phyloP scores from a whole-genome alignment of 2,888 invertebrate species.

The Carterocephalus palaemon region DNA sequence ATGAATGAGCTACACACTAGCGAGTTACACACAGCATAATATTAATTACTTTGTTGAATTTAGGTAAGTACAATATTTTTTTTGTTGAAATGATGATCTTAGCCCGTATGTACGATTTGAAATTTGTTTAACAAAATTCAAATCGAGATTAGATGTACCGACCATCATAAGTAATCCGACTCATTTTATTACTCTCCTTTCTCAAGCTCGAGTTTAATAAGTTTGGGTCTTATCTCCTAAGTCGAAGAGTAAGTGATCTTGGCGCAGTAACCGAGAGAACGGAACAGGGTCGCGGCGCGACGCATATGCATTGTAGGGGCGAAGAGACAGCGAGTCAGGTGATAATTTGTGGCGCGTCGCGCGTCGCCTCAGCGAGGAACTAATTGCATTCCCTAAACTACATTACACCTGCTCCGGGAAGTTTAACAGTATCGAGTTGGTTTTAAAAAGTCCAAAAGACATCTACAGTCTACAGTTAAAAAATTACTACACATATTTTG shows the following conservation, averaged over 20 bases:
- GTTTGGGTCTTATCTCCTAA: background rate
- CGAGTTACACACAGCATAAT: no score
- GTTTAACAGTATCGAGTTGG: slow-evolving; percentile 9
- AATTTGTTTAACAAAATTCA: no score
- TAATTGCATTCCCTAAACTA: slow-evolving; percentile 24
- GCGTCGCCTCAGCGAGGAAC: slow-evolving; percentile 16
- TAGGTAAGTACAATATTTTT: no score
- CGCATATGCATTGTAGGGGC: slow-evolving; percentile 19
- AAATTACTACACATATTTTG: background rate
- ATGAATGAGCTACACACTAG: no score
- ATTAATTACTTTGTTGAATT: no score
- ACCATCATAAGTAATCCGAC: no score
- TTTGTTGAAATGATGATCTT: no score
- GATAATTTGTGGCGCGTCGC: slow-evolving; percentile 23
- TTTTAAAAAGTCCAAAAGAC: background rate
- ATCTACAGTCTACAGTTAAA: background rate
- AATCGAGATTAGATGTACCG: no score
- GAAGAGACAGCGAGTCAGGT: slow-evolving; percentile 16
- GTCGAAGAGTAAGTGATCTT: background rate
- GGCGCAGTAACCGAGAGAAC: background rate
- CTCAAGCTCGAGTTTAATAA: no score
- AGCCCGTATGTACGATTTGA: no score
- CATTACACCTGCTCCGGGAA: slow-evolving; percentile 15
- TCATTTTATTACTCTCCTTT: no score
- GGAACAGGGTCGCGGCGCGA: slow-evolving; percentile 3